A percentile compares a stretch with the other conserved stretches of the same genome.
Evolutionary conservation across 1,140 invertebrate species (phyloP).

Genomic region (Meloidogyne floridensis): DNA sequence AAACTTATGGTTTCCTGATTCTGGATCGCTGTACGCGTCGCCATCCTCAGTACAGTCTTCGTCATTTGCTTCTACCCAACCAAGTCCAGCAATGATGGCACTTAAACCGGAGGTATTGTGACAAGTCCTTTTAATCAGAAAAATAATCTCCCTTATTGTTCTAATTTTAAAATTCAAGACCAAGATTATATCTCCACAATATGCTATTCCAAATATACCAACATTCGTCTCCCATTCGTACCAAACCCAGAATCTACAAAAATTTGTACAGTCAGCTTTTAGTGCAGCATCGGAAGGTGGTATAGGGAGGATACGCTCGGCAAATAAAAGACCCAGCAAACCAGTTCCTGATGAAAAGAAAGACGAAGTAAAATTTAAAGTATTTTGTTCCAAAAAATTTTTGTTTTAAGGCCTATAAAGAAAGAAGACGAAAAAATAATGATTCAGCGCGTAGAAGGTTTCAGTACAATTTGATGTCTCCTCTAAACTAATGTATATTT

Average conservation of each 20-base stretch:
- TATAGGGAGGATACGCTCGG: background rate
- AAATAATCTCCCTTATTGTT: no score
- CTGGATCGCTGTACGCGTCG: slow-evolving; percentile 3
- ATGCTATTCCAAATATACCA: background rate
- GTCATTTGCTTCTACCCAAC: background rate
- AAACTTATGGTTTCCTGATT: background rate
- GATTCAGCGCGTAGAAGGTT: slow-evolving; percentile 13
- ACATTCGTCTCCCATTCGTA: slow-evolving; percentile 5
- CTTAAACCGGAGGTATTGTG: background rate
- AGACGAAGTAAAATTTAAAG: slow-evolving; percentile 5
- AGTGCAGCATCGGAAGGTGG: background rate
- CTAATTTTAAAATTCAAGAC: background rate
- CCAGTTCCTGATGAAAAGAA: slow-evolving; percentile 30
- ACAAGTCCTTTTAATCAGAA: no score
- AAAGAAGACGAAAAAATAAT: slow-evolving; percentile 26
- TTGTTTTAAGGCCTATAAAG: slow-evolving; percentile 18
- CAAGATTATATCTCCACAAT: background rate
- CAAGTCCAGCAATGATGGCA: slow-evolving; percentile 8
- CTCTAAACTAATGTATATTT: background rate
- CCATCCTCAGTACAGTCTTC: background rate
- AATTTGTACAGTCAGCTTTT: slow-evolving; percentile 17
- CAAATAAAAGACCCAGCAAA: slow-evolving; percentile 12
- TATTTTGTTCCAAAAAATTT: background rate
- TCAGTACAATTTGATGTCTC: background rate
- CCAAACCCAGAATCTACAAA: background rate